These are phyloP conservation scores for Harpagoxenus sublaevis DNA, from an alignment of 2,888 invertebrate genomes.

Conservation along the genomic window DNA sequence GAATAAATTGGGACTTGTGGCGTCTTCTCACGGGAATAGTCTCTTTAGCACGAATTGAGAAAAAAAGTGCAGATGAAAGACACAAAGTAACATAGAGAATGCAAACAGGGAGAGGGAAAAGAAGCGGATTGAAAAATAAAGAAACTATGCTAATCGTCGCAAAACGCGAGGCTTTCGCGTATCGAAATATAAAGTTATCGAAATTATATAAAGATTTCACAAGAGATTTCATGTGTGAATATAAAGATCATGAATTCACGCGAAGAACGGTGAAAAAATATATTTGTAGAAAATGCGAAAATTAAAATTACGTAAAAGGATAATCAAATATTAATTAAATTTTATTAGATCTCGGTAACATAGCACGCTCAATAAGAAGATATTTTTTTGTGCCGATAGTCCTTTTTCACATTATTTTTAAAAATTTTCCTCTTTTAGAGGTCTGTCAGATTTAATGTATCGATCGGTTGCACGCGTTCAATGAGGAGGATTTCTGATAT, in stretches of 20 bases:
- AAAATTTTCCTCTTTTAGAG: background rate
- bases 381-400: background rate
- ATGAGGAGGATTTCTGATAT: background rate
- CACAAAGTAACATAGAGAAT: constrained; percentile 12
- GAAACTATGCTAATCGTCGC: background rate
- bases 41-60: background rate
- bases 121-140: background rate
- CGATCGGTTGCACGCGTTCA: background rate
- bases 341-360: background rate
- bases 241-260: background rate
- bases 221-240: background rate
- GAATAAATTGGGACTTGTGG: background rate
- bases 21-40: background rate
- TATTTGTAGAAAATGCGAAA: background rate
- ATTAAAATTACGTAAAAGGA: background rate
- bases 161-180: background rate
- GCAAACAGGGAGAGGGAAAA: background rate
- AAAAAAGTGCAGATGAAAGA: too few species aligned
- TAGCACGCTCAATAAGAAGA: background rate
- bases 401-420: background rate
- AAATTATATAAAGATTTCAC: background rate
- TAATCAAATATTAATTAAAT: background rate
- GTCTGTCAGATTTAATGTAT: background rate
- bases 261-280: background rate
- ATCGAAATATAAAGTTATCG: background rate